phyloP scores from a whole-genome alignment of 2,888 invertebrate species.

The Ptilodon capucinus region DNA sequence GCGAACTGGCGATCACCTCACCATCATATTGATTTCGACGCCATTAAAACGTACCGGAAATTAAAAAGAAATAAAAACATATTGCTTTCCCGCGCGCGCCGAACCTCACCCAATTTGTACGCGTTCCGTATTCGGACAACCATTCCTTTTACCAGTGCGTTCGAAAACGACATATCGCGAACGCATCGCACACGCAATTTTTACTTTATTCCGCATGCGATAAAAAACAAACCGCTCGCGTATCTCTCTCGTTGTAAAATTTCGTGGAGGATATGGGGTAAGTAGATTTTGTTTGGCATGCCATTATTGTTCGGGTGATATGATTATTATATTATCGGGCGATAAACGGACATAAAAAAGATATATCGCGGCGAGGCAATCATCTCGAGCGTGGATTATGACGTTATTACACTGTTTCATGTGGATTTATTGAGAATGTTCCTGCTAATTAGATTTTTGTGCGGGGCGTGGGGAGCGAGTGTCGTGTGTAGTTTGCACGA shows the following conservation, averaged over 20 bases:
- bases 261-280: conserved; percentile 59
- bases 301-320: conserved; percentile 79
- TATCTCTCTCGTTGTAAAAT: conserved; percentile 37
- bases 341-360: conserved; percentile 79
- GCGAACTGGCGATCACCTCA: conserved; percentile 71
- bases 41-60: conserved; percentile 81
- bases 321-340: conserved; percentile 81
- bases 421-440: conserved; percentile 71
- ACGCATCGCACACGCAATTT: conserved; percentile 19
- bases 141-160: conserved; percentile 36
- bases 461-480: conserved; percentile 38
- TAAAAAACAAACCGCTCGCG: conserved; percentile 8
- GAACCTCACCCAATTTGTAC: conserved; percentile 79
- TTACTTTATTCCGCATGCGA: conserved; percentile 20
- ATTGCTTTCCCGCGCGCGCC: conserved; percentile 79
- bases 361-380: conserved; percentile 73
- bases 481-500: conserved; percentile 15
- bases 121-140: conserved; percentile 72
- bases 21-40: conserved; percentile 82
- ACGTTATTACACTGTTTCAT: conserved; percentile 70
- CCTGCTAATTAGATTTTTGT: conserved; percentile 56
- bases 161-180: conserved; percentile 43
- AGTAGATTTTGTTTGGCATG: conserved; percentile 79
- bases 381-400: conserved; percentile 69
- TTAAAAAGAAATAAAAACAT: conserved; percentile 82